Percentiles rank a stretch among this genome's conserved stretches.
Evolutionary conservation across 2,888 invertebrate species (phyloP).

Genomic region (Drosophila prostipennis): DNA sequence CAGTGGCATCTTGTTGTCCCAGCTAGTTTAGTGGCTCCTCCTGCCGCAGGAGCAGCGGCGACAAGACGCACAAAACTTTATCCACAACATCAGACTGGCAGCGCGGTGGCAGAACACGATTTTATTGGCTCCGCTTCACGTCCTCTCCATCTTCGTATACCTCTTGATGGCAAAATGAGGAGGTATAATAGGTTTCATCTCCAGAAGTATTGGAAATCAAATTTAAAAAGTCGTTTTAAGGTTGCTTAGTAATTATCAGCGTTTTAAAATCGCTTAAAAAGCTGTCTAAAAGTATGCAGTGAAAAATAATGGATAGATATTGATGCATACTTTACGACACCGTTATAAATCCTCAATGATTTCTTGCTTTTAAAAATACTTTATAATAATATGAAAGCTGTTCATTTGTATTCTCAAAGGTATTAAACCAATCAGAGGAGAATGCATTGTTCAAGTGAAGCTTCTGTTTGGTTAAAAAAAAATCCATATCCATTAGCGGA

Average conservation of each 20-base stretch:
- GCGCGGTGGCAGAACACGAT: conserved; percentile 44
- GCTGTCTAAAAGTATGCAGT: no score
- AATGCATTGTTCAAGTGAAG: not conserved
- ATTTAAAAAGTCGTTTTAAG: no score
- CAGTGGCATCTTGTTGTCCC: conserved; percentile 43
- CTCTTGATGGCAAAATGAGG: not conserved
- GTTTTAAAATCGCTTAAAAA: no score
- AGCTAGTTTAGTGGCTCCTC: conserved; percentile 39
- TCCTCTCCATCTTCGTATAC: conserved; percentile 38
- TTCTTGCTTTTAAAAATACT: no score
- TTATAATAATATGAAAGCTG: not conserved
- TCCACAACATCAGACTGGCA: conserved; percentile 30
- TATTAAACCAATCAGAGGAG: not conserved
- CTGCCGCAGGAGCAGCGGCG: conserved; percentile 23
- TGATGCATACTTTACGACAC: no score
- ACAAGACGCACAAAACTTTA: conserved; percentile 44
- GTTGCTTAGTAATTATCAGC: no score
- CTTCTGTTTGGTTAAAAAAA: not conserved
- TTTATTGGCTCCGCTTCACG: conserved; percentile 66
- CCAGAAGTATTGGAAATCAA: not conserved
- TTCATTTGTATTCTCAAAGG: no score
- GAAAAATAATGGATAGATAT: no score
- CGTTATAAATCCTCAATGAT: no score
- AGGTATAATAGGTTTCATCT: not conserved
- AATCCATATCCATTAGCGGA: not conserved